Percentiles rank a stretch among this genome's conserved stretches.
Evolutionary conservation across 2,113 vertebrate genomes (phyloP).

Genomic region (Sakesphorus luctuosus): DNA sequence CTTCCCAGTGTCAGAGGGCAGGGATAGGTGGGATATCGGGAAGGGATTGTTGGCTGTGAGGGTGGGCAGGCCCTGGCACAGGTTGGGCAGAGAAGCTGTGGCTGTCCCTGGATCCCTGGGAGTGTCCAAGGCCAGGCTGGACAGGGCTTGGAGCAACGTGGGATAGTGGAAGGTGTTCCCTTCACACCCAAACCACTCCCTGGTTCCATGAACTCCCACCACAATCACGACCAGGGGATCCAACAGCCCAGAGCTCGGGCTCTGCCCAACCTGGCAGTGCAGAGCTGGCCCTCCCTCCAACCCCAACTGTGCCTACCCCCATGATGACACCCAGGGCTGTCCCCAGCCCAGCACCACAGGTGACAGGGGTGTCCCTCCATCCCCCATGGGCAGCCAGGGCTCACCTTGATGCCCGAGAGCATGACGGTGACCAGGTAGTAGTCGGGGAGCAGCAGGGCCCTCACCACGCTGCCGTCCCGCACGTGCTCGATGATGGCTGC

Average conservation of each 20-base stretch:
- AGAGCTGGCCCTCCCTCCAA: neutral
- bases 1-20: neutral
- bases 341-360: neutral
- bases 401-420: slow-evolving; percentile 97
- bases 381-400: neutral
- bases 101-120: neutral
- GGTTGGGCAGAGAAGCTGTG: neutral
- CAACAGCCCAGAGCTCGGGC: neutral
- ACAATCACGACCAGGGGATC: too few relatives aligned
- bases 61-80: neutral
- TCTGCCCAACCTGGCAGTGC: neutral
- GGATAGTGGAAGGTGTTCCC: neutral
- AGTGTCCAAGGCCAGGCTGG: neutral
- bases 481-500: slow-evolving; percentile 97
- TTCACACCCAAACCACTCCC: neutral
- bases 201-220: neutral
- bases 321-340: accelerated
- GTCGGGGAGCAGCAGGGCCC: slow-evolving; percentile 94
- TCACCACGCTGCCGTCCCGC: slow-evolving; percentile 91
- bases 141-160: neutral
- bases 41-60: neutral
- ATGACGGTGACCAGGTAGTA: slow-evolving; percentile 95
- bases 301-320: neutral
- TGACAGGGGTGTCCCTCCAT: neutral
- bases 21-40: neutral